phyloP scores from a whole-genome alignment of 2,888 invertebrate species.

The Tetranychus piercei region DNA sequence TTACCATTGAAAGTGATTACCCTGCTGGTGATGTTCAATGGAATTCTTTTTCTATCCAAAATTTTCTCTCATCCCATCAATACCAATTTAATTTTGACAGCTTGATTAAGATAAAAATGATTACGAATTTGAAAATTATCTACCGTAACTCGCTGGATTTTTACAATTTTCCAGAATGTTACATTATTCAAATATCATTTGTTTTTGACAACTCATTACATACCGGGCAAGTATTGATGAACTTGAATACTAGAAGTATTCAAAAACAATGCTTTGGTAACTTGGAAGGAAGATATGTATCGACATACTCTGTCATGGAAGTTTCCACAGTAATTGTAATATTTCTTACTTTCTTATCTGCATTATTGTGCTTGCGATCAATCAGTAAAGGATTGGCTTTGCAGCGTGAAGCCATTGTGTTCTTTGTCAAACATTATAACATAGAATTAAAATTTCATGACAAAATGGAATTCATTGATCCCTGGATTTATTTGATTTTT shows the following conservation, averaged over 20 bases:
- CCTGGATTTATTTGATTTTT: constrained; percentile 94
- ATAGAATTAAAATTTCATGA: constrained; percentile 56
- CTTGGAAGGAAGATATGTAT: constrained; percentile 46
- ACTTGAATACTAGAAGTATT: constrained; percentile 54
- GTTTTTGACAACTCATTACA: constrained; percentile 73
- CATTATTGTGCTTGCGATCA: constrained; percentile 69
- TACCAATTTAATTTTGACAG: constrained; percentile 56
- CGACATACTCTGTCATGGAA: constrained; percentile 16
- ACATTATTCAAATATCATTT: constrained; percentile 54
- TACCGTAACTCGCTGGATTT: constrained; percentile 73
- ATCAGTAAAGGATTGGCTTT: constrained; percentile 69
- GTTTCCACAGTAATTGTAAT: constrained; percentile 31
- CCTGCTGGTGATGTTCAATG: constrained; percentile 26
- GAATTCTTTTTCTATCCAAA: constrained; percentile 33
- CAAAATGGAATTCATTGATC: constrained; percentile 70
- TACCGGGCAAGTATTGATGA: constrained; percentile 74
- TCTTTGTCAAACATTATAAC: constrained; percentile 46
- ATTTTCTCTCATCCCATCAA: constrained; percentile 43
- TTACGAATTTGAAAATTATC: constrained; percentile 66
- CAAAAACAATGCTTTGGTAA: constrained; percentile 61
- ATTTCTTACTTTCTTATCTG: constrained; percentile 43
- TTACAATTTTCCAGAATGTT: constrained; percentile 77
- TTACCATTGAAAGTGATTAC: constrained; percentile 19
- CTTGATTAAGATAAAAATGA: constrained; percentile 51
- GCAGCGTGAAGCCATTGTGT: constrained; percentile 37